Base-by-base conservation (phyloP, 2,113 vertebrate species). In the Larimichthys polyactis region DNA sequence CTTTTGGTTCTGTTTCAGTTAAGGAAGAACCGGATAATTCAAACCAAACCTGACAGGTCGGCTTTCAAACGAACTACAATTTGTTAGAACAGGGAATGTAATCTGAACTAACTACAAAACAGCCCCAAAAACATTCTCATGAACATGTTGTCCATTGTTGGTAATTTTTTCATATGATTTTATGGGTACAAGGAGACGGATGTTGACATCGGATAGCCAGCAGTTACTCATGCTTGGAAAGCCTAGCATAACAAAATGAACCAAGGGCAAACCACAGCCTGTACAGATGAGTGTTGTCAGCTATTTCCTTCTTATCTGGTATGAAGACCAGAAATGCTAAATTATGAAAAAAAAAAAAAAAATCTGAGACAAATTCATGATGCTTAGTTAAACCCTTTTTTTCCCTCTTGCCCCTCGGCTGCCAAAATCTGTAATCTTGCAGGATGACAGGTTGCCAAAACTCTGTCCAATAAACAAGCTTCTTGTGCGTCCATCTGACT, bases 401-500 rank as follows among this genome's bases (percentile, higher is more conserved):
- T 40, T 11, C 59, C 20, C n/a, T 12, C 15, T n/a, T 44, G 7
- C 27, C 67, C 6, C 6, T 32, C 24, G 46, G 48, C 80, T 84
- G 67, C 54, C 55, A 74, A 86, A 87, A 82, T 82, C 44, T 67
- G 22, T 88, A 73, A 84, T 78, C 71, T 71, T 68, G 24, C 20
- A 68, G 69, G 51, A 71, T 70, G 81, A 87, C 48, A 72, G 54
- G 24, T 84, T 82, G 81, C 81, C 78, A 86, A 75, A 85, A 74
- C 59, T 65, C 62, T 80, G 65, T 87, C 82, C 63, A 67, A 65
- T 79, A 87, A 86, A 86, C 71, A 86, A 76, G 88, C 84, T 78
- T 77, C 82, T 88, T 83, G 76, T 83, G 79, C 83, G 84, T 82
- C 78, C 75, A 82, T 87, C 82, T 79, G 73, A 87, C 49, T 90